Percentiles rank a stretch among this genome's conserved stretches.
These are phyloP conservation scores for Orthonychiurus folsomi DNA, from an alignment of 2,888 invertebrate species.

Conservation along the genomic window DNA sequence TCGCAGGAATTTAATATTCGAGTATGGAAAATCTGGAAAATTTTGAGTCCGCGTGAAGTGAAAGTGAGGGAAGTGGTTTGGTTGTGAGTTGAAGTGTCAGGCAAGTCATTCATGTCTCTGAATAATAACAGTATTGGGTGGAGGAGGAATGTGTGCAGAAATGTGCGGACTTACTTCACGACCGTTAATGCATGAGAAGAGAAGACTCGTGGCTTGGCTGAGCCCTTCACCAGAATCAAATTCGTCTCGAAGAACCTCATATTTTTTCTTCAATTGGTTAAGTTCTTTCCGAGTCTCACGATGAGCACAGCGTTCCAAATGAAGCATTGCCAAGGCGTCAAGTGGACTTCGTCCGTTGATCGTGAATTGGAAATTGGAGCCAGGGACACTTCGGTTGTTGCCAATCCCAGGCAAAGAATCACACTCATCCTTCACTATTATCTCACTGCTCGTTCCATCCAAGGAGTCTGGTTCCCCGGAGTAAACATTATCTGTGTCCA, in stretches of 20 bases:
- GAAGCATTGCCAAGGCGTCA: slow-evolving; percentile 42
- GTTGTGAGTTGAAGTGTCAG: no score
- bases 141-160: no score
- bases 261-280: slow-evolving; percentile 40
- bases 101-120: no score
- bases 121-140: no score
- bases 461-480: slow-evolving; percentile 42
- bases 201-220: slow-evolving; percentile 34
- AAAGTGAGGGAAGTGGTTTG: no score
- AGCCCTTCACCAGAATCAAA: slow-evolving; percentile 41
- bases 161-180: slow-evolving; percentile 33
- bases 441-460: slow-evolving; percentile 41
- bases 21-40: no score
- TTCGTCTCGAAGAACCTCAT: slow-evolving; percentile 40
- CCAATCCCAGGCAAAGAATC: slow-evolving; percentile 4
- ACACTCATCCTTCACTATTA: slow-evolving; percentile 33
- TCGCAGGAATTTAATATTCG: no score
- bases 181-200: slow-evolving; percentile 36
- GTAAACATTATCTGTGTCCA: slow-evolving; percentile 35
- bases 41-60: no score
- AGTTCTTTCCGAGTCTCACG: slow-evolving; percentile 40
- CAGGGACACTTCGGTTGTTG: slow-evolving; percentile 9
- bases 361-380: slow-evolving; percentile 32
- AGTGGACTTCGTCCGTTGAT: slow-evolving; percentile 35
- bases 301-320: slow-evolving; percentile 42